Evolutionary conservation across 2,888 invertebrate genomes (phyloP).

Genomic region (Plusia festucae): DNA sequence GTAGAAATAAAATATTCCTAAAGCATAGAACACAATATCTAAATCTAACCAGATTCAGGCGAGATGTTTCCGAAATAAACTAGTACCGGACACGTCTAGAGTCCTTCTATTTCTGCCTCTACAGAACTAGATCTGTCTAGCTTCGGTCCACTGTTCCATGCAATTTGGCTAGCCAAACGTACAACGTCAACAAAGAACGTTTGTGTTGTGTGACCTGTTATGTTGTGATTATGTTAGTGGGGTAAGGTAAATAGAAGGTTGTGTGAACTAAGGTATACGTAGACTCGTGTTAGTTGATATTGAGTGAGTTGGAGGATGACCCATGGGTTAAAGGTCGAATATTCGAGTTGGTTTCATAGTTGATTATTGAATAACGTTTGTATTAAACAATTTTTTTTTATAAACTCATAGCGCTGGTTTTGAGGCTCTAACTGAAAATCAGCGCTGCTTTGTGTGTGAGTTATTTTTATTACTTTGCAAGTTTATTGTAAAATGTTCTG

Average conservation of each 20-base stretch:
- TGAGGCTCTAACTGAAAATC: too few relatives aligned
- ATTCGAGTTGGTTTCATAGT: too few relatives aligned
- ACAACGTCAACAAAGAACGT: constrained; percentile 41
- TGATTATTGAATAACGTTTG: too few relatives aligned
- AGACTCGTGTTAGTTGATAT: not conserved
- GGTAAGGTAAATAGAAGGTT: constrained; percentile 38
- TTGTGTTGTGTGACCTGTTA: constrained; percentile 40
- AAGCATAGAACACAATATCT: too few relatives aligned
- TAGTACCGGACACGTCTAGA: not conserved
- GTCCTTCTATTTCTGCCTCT: not conserved
- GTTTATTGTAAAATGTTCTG: too few relatives aligned
- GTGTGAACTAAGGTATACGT: not conserved
- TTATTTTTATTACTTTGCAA: too few relatives aligned
- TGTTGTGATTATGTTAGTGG: constrained; percentile 52
- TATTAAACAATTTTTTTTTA: too few relatives aligned
- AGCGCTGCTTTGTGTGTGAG: too few relatives aligned
- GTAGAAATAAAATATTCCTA: not conserved
- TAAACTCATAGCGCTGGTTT: too few relatives aligned
- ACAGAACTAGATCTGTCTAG: not conserved
- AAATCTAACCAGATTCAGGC: too few relatives aligned
- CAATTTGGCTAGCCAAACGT: constrained; percentile 42
- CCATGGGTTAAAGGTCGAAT: too few relatives aligned
- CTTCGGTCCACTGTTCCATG: constrained; percentile 11
- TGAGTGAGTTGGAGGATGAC: not conserved
- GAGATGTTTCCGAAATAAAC: not conserved